Evolutionary conservation across 2,797 vertebrate genomes (phyloP).

Genomic region (Chloroceryle amazona): DNA sequence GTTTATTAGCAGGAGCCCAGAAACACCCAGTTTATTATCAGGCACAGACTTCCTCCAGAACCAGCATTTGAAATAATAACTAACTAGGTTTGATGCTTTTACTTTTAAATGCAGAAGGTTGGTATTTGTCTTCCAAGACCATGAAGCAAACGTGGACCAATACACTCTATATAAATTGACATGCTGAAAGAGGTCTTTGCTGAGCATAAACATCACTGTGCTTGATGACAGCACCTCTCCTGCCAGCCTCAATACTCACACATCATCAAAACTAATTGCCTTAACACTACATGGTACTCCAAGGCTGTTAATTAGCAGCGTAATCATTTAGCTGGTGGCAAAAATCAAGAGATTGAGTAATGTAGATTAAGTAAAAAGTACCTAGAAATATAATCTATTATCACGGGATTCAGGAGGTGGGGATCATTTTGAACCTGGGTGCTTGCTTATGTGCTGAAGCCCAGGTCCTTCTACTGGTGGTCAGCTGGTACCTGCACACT

Average conservation of each 20-base stretch:
- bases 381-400: neutral
- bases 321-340: neutral
- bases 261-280: neutral
- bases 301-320: neutral
- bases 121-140: neutral
- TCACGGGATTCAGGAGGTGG: neutral
- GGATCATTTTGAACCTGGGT: neutral
- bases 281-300: neutral
- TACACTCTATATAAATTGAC: fast-evolving
- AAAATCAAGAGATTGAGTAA: neutral
- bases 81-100: neutral
- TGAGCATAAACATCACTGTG: neutral
- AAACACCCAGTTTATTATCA: neutral
- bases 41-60: neutral
- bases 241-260: neutral
- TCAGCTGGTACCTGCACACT: fast-evolving
- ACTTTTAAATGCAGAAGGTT: neutral
- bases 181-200: neutral
- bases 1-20: neutral
- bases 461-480: neutral
- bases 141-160: neutral
- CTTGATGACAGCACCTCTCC: neutral
- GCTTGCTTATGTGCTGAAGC: neutral
- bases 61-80: neutral
- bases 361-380: neutral